Evolutionary conservation across 2,888 invertebrate genomes (phyloP), one percentile per base, ranked within the genome.

Genomic region (Melanchra persicariae): DNA sequence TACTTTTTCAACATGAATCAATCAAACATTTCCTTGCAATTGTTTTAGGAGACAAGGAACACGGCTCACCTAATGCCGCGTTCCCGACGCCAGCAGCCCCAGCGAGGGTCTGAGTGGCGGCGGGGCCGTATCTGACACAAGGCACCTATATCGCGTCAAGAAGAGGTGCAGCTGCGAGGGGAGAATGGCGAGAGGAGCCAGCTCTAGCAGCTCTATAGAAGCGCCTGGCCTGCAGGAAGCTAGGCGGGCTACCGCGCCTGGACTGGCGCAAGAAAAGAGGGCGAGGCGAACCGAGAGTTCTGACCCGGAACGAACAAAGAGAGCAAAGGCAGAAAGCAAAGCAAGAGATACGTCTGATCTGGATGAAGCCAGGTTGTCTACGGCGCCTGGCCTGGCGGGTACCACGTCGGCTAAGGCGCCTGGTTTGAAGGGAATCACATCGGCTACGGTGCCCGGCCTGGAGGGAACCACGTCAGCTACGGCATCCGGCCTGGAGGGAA

Each of bases 21-120:
- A 51, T 24, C 6, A 6, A 4, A 30, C 30, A 4, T 51, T 22
- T 40, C 0, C 10, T 47, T 49, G 22, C 12, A 49, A 49, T 49
- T 24, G 51, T 51, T 51, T 51, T 24, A 65, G 65, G 34, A 24
- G 30, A 19, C 62, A 47, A 24, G 65, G 65, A 24, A 65, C 65
- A 9, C 34, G 34, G 65, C 62, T 65, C 15, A 47, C 65, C 10
- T 65, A 65, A 47, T 47, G 62, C 62, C 10, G 34, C 24, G 47
- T 37, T 34, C 65, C 63, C 63, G 65, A 61, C 65, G 62, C 62
- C 45, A 47, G 24, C 62, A 65, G 65, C 7, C 2, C 24, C 24
- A 62, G 24, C 2, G n/a, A 15, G 34, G 19, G 15, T 47, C 34
- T 47, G 19, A 24, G 10, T 62, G 65, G 65, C 63, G 63, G 62